Percentiles rank a stretch among this genome's conserved stretches.
These are phyloP conservation scores for Aspidiotus destructor DNA, from an alignment of 2,888 invertebrate species.

Conservation along the genomic window DNA sequence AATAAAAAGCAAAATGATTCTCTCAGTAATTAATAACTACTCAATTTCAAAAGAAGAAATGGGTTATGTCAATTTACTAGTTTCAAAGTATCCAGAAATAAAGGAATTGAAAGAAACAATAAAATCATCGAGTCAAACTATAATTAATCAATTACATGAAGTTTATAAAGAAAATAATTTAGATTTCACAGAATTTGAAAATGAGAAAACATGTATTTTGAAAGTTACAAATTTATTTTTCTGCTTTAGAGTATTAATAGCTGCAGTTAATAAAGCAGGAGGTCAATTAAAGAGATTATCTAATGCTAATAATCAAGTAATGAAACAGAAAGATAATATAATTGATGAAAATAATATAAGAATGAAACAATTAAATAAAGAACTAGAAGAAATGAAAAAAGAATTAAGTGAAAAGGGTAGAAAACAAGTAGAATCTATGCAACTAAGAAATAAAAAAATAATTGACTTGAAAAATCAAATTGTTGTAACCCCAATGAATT, in stretches of 20 bases:
- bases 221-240: slow-evolving; percentile 1
- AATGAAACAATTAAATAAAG: slow-evolving; percentile 4
- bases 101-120: neutral
- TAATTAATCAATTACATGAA: slow-evolving; percentile 4
- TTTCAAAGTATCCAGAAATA: neutral
- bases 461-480: slow-evolving; percentile 4
- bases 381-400: slow-evolving; percentile 4
- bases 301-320: neutral
- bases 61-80: slow-evolving; percentile 1
- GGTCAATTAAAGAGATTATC: slow-evolving; percentile 2
- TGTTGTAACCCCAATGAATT: slow-evolving; percentile 4
- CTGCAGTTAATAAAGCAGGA: slow-evolving; percentile 2
- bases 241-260: slow-evolving; percentile 4
- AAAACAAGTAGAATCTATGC: slow-evolving; percentile 4
- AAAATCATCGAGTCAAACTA: slow-evolving; percentile 2
- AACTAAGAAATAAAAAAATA: slow-evolving; percentile 1
- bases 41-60: slow-evolving; percentile 4
- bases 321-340: neutral
- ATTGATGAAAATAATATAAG: neutral
- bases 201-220: slow-evolving; percentile 4
- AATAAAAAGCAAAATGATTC: neutral
- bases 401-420: slow-evolving; percentile 1
- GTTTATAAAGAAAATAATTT: slow-evolving; percentile 1
- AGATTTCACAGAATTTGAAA: slow-evolving; percentile 2
- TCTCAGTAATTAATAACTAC: slow-evolving; percentile 4